A percentile compares a stretch with the other conserved stretches of the same genome.
Evolutionary conservation across 1,140 invertebrate species (phyloP).

Genomic region (Lepidurus packardi): DNA sequence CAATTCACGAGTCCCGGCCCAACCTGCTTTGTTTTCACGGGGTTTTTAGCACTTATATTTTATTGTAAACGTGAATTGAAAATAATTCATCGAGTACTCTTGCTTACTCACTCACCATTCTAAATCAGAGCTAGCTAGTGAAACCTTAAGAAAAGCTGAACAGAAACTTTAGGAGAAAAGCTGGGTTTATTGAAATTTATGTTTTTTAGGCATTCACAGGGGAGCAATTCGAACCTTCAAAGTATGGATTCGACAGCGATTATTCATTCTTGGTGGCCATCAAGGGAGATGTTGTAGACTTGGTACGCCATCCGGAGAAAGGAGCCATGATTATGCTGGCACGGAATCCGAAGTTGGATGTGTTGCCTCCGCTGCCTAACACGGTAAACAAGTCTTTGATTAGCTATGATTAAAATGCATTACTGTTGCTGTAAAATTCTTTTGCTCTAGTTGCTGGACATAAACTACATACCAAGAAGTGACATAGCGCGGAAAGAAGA

Average conservation of each 20-base stretch:
- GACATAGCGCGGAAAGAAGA: neutral
- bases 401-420: neutral
- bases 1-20: too few relatives aligned
- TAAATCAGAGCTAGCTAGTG: too few relatives aligned
- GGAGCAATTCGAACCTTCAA: neutral
- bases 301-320: neutral
- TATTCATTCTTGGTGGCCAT: slow-evolving; percentile 7
- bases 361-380: neutral
- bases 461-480: neutral
- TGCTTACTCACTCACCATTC: too few relatives aligned
- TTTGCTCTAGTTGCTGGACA: neutral
- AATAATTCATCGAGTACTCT: too few relatives aligned
- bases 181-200: neutral
- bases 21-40: too few relatives aligned
- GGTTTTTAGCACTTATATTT: too few relatives aligned
- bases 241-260: neutral
- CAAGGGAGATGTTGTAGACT: neutral
- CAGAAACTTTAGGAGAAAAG: neutral
- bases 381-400: neutral
- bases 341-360: neutral
- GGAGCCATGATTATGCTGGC: neutral
- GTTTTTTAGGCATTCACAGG: neutral
- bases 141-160: neutral
- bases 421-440: neutral
- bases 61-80: too few relatives aligned